These are phyloP conservation scores for Lipotes vexillifer DNA, from an alignment of 2,113 vertebrate genomes.

Conservation along the genomic window DNA sequence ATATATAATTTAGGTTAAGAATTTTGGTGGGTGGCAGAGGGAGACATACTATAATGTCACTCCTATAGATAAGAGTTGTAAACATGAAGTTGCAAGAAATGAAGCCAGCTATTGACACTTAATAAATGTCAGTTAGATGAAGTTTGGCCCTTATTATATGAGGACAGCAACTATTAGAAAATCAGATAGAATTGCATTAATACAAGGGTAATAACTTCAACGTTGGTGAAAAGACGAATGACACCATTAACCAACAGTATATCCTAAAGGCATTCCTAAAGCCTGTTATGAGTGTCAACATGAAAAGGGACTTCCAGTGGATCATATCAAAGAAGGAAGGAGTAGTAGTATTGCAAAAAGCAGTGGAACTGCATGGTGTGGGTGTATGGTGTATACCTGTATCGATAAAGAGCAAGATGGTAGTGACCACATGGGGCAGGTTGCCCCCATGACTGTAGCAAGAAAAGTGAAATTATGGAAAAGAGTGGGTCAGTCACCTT, in stretches of 20 bases:
- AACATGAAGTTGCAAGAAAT: neutral
- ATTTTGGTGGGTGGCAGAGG: slow-evolving; percentile 4
- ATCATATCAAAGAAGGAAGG: neutral
- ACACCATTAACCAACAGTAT: neutral
- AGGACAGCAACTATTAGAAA: neutral
- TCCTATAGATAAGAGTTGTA: neutral
- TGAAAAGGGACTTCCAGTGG: neutral
- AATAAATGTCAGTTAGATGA: neutral
- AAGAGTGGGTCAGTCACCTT: neutral
- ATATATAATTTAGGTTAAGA: neutral
- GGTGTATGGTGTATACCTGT: neutral
- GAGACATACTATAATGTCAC: neutral
- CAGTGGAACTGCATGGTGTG: neutral
- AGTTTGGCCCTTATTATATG: neutral
- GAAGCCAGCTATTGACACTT: neutral
- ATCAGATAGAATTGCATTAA: neutral
- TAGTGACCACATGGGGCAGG: neutral
- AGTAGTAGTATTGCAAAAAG: neutral
- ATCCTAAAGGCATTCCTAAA: neutral
- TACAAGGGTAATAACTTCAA: neutral
- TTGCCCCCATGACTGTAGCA: neutral
- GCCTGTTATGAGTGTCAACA: neutral
- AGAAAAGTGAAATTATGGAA: neutral
- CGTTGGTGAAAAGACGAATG: neutral
- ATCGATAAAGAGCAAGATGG: neutral